Evolutionary conservation across 2,888 invertebrate species (phyloP), one percentile per base, ranked within the genome.

Genomic region (Mythimna pallens): DNA sequence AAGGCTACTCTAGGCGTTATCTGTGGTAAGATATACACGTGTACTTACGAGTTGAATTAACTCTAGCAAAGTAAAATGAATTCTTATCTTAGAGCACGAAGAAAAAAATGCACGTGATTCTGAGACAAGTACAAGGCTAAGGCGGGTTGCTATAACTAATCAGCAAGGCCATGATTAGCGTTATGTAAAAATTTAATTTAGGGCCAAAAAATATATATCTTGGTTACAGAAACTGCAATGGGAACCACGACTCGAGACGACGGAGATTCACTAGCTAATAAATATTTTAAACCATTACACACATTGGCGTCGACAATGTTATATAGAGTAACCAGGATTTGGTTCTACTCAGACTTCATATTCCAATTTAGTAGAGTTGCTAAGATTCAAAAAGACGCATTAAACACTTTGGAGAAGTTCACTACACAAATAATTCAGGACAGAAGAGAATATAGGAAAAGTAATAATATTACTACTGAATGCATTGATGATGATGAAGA

Each of bases 351-450:
- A 8, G 81, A 81, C 12, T 12, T 25, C 10, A 8, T 61, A 0
- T 81, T 81, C n/a, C 57, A 65, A 63, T 81, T 81, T 0, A 73
- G 67, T 36, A 17, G 12, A 30, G 36, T 63, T n/a, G 65, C 73
- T 5, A 81, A 68, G 6, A 55, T 68, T 59, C 80, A 81, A 36
- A 70, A 52, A 22, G 34, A 58, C 59, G 67, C 64, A 92, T 94
- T 0, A 67, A 96, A 30, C 61, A 91, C 96, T 9, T 88, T 97
- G 1, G 97, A 97, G 81, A 91, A 90, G 36, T 97, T 97, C 57
- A 97, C 97, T 0, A 94, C 94, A 57, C 90, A 93, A 59, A 96
- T 97, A 0, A 97, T 97, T 14, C 85, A 92, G 1, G 92, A 96
- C 6, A 85, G 92, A 63, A 88, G 85, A 59, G 61, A 70, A 61